These are phyloP conservation scores for Rhynchopsitta pachyrhyncha DNA, from an alignment of 2,113 vertebrate species.

Conservation along the genomic window DNA sequence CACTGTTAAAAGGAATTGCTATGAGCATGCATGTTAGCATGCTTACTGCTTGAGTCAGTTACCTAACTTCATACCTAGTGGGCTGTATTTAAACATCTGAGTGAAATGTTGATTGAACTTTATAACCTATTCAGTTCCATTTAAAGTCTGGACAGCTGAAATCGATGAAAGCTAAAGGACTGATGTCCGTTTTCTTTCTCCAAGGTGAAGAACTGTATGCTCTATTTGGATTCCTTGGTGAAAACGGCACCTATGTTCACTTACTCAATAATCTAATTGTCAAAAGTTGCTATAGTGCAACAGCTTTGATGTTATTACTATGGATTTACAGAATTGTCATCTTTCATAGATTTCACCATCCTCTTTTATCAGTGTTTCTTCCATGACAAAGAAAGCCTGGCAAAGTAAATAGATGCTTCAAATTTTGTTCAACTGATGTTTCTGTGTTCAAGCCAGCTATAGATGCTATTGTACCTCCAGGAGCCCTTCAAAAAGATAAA, in stretches of 20 bases:
- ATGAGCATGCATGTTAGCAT: background rate
- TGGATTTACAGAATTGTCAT: background rate
- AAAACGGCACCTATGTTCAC: background rate
- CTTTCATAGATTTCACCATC: background rate
- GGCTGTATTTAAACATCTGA: background rate
- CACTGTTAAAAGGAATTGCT: background rate
- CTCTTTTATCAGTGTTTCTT: background rate
- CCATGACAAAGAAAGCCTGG: background rate
- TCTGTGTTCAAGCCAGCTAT: background rate
- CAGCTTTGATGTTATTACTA: background rate
- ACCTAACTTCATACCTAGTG: background rate
- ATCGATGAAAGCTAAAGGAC: background rate
- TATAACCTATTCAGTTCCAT: background rate
- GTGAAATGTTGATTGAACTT: background rate
- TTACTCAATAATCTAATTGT: background rate
- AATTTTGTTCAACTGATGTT: background rate
- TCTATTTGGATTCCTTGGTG: background rate
- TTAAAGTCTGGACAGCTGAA: background rate
- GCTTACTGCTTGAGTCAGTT: background rate
- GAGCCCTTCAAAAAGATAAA: background rate
- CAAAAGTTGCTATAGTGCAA: background rate
- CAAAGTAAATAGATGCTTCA: background rate
- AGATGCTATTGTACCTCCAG: background rate
- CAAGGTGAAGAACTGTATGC: background rate
- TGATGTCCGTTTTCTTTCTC: background rate